Evolutionary conservation across 2,888 invertebrate species (phyloP).

Genomic region (Nemapogon koenigi): DNA sequence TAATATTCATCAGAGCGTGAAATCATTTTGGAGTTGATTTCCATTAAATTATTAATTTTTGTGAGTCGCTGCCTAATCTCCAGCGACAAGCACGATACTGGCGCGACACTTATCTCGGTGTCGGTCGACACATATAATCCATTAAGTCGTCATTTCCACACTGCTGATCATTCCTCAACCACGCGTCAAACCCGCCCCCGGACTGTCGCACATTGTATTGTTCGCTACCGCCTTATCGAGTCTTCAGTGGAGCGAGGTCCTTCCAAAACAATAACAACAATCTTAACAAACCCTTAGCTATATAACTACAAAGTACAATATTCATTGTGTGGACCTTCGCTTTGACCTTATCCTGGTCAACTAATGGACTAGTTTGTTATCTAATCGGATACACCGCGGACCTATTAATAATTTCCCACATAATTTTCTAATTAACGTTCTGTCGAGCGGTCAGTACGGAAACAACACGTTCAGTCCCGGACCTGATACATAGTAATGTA

Average conservation of each 20-base stretch:
- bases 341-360: slow-evolving; percentile 38
- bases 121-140: slow-evolving; percentile 62
- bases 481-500: no score
- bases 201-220: slow-evolving; percentile 41
- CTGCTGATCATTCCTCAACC: slow-evolving; percentile 61
- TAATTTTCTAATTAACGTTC: slow-evolving; percentile 61
- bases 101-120: slow-evolving; percentile 60
- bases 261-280: slow-evolving; percentile 34
- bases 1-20: slow-evolving; percentile 38
- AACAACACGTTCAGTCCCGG: no score
- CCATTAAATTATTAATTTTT: slow-evolving; percentile 59
- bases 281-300: slow-evolving; percentile 21
- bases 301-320: neutral
- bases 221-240: slow-evolving; percentile 56
- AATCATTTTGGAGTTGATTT: slow-evolving; percentile 44
- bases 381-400: slow-evolving; percentile 56
- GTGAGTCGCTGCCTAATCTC: slow-evolving; percentile 55
- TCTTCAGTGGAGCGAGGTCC: slow-evolving; percentile 32
- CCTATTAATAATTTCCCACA: slow-evolving; percentile 62
- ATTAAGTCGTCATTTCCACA: slow-evolving; percentile 65
- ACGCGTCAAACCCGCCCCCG: slow-evolving; percentile 55
- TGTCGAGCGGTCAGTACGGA: slow-evolving; percentile 31
- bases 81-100: slow-evolving; percentile 45
- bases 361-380: slow-evolving; percentile 64
- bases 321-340: slow-evolving; percentile 12